Base-by-base conservation (phyloP, 2,113 vertebrate genomes). In the Romanogobio albipinnatus region DNA sequence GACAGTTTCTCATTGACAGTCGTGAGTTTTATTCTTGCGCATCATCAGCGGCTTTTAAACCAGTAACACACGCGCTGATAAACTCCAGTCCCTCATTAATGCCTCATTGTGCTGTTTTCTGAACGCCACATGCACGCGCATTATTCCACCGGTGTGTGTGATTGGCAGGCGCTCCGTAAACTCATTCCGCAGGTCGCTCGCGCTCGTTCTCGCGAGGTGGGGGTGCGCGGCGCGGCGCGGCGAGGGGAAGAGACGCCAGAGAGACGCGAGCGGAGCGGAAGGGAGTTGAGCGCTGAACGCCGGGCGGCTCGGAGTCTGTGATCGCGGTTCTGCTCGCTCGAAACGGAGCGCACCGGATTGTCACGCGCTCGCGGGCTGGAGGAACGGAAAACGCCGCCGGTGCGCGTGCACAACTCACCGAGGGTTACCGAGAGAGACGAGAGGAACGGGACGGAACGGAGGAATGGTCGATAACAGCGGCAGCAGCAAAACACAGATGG, bases 391-490 rank as follows among this genome's bases (percentile, higher is more conserved):
- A 22, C 51, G 19, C 33, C 13, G n/a, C 56, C 51, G 6, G 66
- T 59, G 86, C 76, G 80, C 49, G 80, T 39, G 76, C 68, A 80
- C 89, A 64, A 49, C 89, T 90, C 90, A 91, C 87, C 90, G 91
- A 90, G 86, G 85, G 86, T 84, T 88, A 88, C 92, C 87, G 92
- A 93, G 90, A 92, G 93, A 89, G 90, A 90, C 90, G 87, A 90
- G 88, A 84, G 51, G 26, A 68, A 61, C 68, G 77, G 71, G 22
- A 90, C 15, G 39, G 90, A 86, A 90, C 92, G 89, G 91, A 94
- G 94, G 94, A 93, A 95, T 95, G 94, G 93, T 95, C 92, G 94
- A 95, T 88, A 95, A 95, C 84, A 94, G 94, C 86, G 90, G 92
- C 90, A 92, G 92, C 58, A 93, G 92, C 88, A 94, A 94, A 91